Base-by-base conservation (phyloP, 2,797 vertebrate species). In the Selene dorsalis region DNA sequence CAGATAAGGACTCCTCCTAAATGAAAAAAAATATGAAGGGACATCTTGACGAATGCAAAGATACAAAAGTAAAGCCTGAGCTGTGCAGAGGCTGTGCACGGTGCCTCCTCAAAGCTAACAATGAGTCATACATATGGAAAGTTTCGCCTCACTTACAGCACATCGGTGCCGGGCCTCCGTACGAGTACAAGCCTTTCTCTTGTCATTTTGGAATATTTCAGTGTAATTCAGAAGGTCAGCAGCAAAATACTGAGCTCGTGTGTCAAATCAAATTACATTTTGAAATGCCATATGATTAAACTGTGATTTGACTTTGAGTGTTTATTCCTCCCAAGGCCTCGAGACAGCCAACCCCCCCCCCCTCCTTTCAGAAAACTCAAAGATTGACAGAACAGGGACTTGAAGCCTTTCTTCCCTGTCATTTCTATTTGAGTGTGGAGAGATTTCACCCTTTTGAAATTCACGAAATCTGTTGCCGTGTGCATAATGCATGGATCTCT, bases 401-500 rank as follows among this genome's bases (percentile, higher is more conserved):
- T 45, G 63, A 47, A 66, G 80, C 68, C 57, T 87, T 85, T 86
- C 73, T 81, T 86, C 59, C 68, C 69, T 74, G 72, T 82, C 82
- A 39, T 78, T 85, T 77, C 77, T 86, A 20, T 78, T 83, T 64
- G 69, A 84, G 69, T 6, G 26, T 30, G 38, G 63, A 84, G 83
- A 72, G 72, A 83, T 83, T 79, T 80, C 45, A 35, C 63, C 70
- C 75, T 70, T 90, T 86, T 87, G 66, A 90, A 90, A 87, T 87
- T 77, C 79, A 79, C 75, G 32, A 82, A 89, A 91, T 89, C 86
- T 84, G 64, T 80, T 76, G 69, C 82, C 16, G 30, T 84, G 87
- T 90, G 85, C 84, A 92, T 90, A 88, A 92, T 90, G 76, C 88
- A 89, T 85, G 62, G 63, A 8, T 61, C 45, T 65, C 24, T 6